Evolutionary conservation across 2,888 invertebrate genomes (phyloP), one percentile per base, ranked within the genome.

Genomic region (Andrena dorsata): DNA sequence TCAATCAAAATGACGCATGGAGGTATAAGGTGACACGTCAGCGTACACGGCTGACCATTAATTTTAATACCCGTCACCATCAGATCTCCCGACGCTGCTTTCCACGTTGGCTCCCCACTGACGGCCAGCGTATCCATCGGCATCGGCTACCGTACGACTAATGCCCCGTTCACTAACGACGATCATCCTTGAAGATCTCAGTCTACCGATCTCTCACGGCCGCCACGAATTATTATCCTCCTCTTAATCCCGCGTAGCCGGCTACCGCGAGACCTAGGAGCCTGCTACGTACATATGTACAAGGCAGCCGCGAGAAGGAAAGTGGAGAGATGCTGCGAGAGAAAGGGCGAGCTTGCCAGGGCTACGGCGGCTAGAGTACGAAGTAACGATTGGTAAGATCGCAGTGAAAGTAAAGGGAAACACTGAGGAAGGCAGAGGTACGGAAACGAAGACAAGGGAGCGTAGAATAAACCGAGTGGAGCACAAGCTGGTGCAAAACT

Each of bases 11-110:
- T 93, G 93, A 93, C 92, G 92, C 91, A 93, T 93, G 92, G 91
- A 91, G 92, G 93, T 92, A 93, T 92, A 92, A 93, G 92, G 92
- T 93, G 93, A 93, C 92, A 92, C 93, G 93, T 93, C 93, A 93
- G 91, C 93, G 92, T 92, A 90, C 89, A 87, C 86, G 88, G 89
- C 89, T 90, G 91, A 90, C 90, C 93, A 93, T 93, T 93, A 93
- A 93, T 93, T 93, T 92, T 92, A 89, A 92, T 92, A 91, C 92
- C 86, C 91, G 90, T 91, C 90, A 90, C 90, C 89, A 90, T 91
- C 90, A 90, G 90, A 92, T 91, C 91, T 89, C 84, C 86, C 77
- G 81, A 84, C 83, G 86, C 66, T 85, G 78, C 84, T 84, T 88
- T 88, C 83, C 84, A 88, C 81, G 81, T 84, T 77, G 77, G 74